Percentiles rank a stretch among this genome's conserved stretches.
Conservation (phyloP, 2,113 vertebrate species). For the Prolemur simus region DNA sequence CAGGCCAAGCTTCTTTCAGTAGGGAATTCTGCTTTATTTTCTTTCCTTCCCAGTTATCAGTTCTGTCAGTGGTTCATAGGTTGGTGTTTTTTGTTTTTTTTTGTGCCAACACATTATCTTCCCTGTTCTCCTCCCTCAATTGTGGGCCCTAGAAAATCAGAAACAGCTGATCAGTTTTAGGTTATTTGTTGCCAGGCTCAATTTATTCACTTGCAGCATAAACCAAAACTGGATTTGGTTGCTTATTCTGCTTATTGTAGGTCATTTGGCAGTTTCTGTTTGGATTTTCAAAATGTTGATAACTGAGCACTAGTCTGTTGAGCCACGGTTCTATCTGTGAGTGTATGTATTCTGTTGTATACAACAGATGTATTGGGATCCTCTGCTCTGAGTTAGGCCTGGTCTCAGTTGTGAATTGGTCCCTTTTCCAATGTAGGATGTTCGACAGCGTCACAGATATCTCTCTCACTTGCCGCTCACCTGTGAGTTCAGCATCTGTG, state of each 20-base stretch:
- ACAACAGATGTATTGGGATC: not conserved
- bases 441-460: constrained; percentile 95
- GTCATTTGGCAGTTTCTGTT: not conserved
- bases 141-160: not conserved
- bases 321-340: not conserved
- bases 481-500: constrained; percentile 99
- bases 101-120: not conserved
- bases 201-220: not conserved
- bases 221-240: not conserved
- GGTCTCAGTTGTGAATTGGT: not conserved
- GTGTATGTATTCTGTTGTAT: not conserved
- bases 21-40: not conserved
- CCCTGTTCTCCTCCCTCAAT: not conserved
- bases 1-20: not conserved
- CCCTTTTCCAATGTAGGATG: constrained; percentile 85
- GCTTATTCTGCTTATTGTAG: not conserved
- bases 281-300: not conserved
- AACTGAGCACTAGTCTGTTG: not conserved
- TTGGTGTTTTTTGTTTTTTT: not conserved
- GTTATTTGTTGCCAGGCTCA: not conserved
- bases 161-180: not conserved
- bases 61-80: not conserved
- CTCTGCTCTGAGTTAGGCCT: not conserved
- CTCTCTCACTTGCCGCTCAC: constrained; percentile 97
- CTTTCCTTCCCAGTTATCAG: not conserved